These are phyloP conservation scores for Donacobius atricapilla DNA, from an alignment of 2,113 vertebrate genomes.

Conservation along the genomic window DNA sequence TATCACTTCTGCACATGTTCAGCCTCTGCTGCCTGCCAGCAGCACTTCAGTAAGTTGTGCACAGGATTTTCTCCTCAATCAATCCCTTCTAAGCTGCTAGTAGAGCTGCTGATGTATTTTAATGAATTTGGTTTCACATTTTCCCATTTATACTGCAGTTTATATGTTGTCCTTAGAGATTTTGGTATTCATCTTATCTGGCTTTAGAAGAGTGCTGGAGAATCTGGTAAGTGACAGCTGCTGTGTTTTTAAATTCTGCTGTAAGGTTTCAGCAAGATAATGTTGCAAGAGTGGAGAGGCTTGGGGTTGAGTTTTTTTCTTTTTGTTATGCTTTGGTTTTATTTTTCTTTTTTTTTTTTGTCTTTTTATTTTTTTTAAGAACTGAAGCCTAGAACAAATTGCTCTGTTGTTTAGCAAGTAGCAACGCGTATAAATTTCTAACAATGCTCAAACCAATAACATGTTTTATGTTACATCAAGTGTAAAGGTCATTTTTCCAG, in stretches of 20 bases:
- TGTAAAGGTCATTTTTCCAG: background rate
- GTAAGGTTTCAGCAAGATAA: conserved; percentile 28
- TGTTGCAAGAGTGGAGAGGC: background rate
- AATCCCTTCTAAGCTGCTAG: conserved; percentile 17
- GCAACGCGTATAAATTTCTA: background rate
- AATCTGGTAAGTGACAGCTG: conserved; percentile 47
- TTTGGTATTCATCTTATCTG: conserved; percentile 58
- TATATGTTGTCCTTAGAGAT: conserved; percentile 43
- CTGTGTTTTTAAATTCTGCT: conserved; percentile 38
- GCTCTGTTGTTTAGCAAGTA: background rate
- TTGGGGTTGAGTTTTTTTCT: background rate
- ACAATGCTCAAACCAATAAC: rapidly evolving
- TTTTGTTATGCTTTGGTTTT: background rate
- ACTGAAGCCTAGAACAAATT: background rate
- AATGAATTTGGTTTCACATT: conserved; percentile 53
- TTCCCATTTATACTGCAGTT: conserved; percentile 52
- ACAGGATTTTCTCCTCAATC: conserved; percentile 56
- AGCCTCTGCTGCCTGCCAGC: conserved; percentile 49
- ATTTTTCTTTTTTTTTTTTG: background rate
- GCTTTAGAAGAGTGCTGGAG: conserved; percentile 29
- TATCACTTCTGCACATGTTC: conserved; percentile 53
- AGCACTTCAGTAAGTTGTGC: conserved; percentile 46
- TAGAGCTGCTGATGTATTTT: conserved; percentile 45
- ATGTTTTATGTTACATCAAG: background rate
- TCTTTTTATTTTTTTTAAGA: background rate